Percentiles rank a stretch among this genome's conserved stretches.
phyloP scores from a whole-genome alignment of 2,888 invertebrate species.

The Dynastes hyllus region DNA sequence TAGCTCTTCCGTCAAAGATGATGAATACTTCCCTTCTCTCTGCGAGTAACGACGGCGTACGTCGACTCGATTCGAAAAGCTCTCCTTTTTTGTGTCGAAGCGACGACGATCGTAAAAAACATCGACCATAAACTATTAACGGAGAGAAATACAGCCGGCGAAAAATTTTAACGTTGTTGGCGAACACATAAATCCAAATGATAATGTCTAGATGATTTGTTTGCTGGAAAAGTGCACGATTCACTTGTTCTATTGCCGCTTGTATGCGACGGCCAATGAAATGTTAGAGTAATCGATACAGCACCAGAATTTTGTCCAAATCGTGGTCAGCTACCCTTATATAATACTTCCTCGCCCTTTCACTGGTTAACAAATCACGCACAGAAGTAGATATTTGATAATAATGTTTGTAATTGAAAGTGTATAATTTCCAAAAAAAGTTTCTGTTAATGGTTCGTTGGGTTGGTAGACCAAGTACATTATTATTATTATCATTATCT shows the following conservation, averaged over 20 bases:
- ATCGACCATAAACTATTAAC: constrained; percentile 33
- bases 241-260: constrained; percentile 21
- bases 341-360: neutral
- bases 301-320: neutral
- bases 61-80: constrained; percentile 3
- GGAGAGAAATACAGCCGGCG: constrained; percentile 18
- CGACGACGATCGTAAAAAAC: constrained; percentile 21
- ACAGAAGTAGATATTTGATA: too few species aligned
- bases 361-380: neutral
- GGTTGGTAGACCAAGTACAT: too few species aligned
- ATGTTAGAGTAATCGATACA: constrained; percentile 1
- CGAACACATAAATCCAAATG: constrained; percentile 34
- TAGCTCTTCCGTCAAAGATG: constrained; percentile 44
- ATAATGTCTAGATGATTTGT: constrained; percentile 30
- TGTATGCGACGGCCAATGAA: constrained; percentile 7
- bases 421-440: too few species aligned
- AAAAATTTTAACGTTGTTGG: constrained; percentile 35
- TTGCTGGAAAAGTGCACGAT: constrained; percentile 23
- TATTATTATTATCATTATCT: too few species aligned
- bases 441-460: too few species aligned
- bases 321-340: neutral
- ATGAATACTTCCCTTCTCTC: constrained; percentile 34
- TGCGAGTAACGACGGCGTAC: constrained; percentile 1
- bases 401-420: too few species aligned
- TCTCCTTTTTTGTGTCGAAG: constrained; percentile 2